Evolutionary conservation across 2,113 vertebrate species (phyloP), one percentile per base, ranked within the genome.

Genomic region (Ctenodactylus gundi): DNA sequence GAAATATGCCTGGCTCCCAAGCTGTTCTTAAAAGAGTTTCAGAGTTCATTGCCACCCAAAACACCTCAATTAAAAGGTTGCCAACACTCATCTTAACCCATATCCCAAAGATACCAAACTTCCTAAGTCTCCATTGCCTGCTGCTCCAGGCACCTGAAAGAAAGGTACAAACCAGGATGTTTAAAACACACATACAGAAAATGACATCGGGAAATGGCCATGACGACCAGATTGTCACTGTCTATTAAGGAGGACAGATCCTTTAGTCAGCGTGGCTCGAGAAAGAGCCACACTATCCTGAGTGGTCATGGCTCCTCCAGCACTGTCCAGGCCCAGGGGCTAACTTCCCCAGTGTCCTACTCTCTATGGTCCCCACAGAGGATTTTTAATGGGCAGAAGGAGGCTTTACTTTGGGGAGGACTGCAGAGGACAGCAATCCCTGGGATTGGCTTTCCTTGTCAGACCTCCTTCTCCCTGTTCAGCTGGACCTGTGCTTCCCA

Each of bases 231-330:
- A 12, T 13, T 0, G 5, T 68, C 51, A 44, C 58, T 44, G 1
- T 8, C 39, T 1, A 1, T 13, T 53, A 81, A 46, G 25, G 13
- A 25, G 39, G 62, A 64, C 15, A 10, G 53, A 13, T 49, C 25
- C 7, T 29, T 34, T 49, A 21, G 31, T 0, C 7, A 21, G 3
- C 17, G 1, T 1, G n/a, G 23, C 60, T 57, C 65, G 34, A 51
- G 39, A 77, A 62, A 41, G 1, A 57, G 29, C 2, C 1, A 14
- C 4, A 1, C 3, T 49, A 70, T 44, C 31, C 8, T 72, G 0
- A 3, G 4, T 23, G 3, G 27, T 0, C 0, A 8, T 6, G 20
- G 0, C 34, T 27, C 14, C 65, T 10, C 15, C 27, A 3, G 1
- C 3, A 23, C 8, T 2, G 0, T 9, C 7, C 25, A 3, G 41